A percentile compares a stretch with the other conserved stretches of the same genome.
Conservation (phyloP, 2,113 vertebrate genomes). For the Danio rerio region DNA sequence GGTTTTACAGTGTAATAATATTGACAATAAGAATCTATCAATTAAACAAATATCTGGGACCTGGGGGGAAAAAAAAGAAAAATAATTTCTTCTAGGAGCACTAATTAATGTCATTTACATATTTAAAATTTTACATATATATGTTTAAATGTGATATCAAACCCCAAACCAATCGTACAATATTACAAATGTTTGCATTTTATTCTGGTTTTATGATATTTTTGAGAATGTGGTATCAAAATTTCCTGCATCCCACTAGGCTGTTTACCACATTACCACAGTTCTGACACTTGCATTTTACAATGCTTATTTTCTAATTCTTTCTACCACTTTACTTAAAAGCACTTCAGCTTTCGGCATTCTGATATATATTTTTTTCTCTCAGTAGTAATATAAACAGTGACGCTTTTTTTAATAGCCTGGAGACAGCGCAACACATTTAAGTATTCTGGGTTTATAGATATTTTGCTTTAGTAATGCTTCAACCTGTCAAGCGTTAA, state of each 20-base stretch:
- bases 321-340: neutral
- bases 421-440: neutral
- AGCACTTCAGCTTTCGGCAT: neutral
- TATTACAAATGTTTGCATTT: neutral
- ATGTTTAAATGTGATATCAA: too few species aligned
- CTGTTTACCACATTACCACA: neutral
- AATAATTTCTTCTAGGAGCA: too few species aligned
- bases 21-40: too few species aligned
- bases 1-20: too few species aligned
- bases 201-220: too few species aligned
- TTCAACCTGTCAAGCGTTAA: conserved; percentile 21
- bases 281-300: neutral
- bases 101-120: too few species aligned
- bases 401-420: neutral
- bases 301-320: neutral
- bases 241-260: neutral
- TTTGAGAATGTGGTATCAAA: neutral
- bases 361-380: neutral
- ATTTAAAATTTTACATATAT: too few species aligned
- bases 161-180: neutral
- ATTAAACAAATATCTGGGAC: too few species aligned
- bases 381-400: conserved; percentile 2
- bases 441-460: conserved; percentile 11
- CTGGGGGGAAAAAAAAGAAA: too few species aligned
- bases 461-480: conserved; percentile 22